Conservation (phyloP, 1,140 invertebrate genomes). For the Drosophila burlai region DNA sequence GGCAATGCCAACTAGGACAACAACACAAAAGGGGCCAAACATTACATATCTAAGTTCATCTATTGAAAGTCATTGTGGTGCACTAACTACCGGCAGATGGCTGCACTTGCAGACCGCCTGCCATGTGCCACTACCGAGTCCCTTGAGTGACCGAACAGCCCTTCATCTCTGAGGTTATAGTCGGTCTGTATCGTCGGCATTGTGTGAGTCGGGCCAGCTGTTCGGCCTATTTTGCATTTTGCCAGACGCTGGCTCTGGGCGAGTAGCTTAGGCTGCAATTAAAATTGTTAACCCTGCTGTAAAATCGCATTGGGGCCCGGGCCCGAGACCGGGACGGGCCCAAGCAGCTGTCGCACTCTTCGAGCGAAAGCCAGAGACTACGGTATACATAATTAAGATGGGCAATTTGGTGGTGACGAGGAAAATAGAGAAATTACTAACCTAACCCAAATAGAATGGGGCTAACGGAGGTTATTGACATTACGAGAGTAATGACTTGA, state of each 20-base stretch:
- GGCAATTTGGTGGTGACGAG: slow-evolving; percentile 50
- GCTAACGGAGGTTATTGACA: slow-evolving; percentile 72
- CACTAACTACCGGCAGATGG: slow-evolving; percentile 48
- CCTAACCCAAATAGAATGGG: slow-evolving; percentile 37
- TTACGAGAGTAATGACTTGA: slow-evolving; percentile 28
- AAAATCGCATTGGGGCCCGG: slow-evolving; percentile 66
- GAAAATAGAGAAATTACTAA: slow-evolving; percentile 43
- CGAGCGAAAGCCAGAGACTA: slow-evolving; percentile 23
- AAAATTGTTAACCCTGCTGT: slow-evolving; percentile 72
- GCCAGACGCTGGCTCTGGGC: slow-evolving; percentile 16
- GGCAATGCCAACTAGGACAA: slow-evolving; percentile 17
- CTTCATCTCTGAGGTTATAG: slow-evolving; percentile 4
- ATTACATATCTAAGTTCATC: slow-evolving; percentile 50
- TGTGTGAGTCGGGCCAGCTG: slow-evolving; percentile 61
- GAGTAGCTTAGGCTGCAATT: slow-evolving; percentile 65
- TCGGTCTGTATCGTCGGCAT: not conserved
- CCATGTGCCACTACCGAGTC: slow-evolving; percentile 6
- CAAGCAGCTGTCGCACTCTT: slow-evolving; percentile 33
- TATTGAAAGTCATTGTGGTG: slow-evolving; percentile 52
- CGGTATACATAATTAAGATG: slow-evolving; percentile 67
- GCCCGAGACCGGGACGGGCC: slow-evolving; percentile 4
- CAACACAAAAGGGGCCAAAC: slow-evolving; percentile 17
- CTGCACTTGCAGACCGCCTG: slow-evolving; percentile 33
- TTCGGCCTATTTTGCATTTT: slow-evolving; percentile 60
- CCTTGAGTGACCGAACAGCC: slow-evolving; percentile 6